Base-by-base conservation (phyloP, 2,888 invertebrate species). In the Pseudococcus jackbeardsleyi region DNA sequence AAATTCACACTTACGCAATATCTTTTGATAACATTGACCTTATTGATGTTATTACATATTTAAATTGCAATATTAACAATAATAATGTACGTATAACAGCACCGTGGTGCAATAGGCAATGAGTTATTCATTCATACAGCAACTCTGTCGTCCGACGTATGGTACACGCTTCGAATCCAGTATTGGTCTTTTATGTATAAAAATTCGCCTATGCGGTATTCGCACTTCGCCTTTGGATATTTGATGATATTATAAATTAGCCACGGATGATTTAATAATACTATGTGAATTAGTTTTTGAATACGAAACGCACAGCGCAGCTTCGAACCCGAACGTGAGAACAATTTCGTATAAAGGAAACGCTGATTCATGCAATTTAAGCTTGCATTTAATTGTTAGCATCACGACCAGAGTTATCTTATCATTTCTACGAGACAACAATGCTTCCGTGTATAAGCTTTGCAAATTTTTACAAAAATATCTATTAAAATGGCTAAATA, bases 311-410 rank as follows among this genome's bases (percentile, higher is more conserved):
- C 46, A 46, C 1, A 82, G 42, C 79, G 26, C 26, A 33, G 26
- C 26, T 33, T 33, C 26, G 26, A 33, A 33, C 26, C 26, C 26
- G 79, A 82, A 82, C 79, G 79, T 82, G 79, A 82, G 79, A 82
- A 82, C 79, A 46, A 46, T 46, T 82, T 82, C 79, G 19, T 82
- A 46, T 19, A 82, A 82, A 82, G 79, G 79, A 82, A 82, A 46
- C 79, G 79, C 79, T 82, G 79, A 82, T 82, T 82, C 79, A 82
- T 82, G 46, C 79, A 42, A 82, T 82, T 82, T 82, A 82, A 46
- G 46, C 46, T 46, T 42, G 79, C 79, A 19, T 82, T 82, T 82
- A 82, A 82, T 82, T 82, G 79, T 82, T 82, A 42, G 72, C 33
- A 15, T 26, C 42, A 42, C 42, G 42, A 42, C 42, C 5, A 3